A percentile compares a stretch with the other conserved stretches of the same genome.
Conservation (phyloP, 2,797 vertebrate genomes). For the Myotis planiceps region DNA sequence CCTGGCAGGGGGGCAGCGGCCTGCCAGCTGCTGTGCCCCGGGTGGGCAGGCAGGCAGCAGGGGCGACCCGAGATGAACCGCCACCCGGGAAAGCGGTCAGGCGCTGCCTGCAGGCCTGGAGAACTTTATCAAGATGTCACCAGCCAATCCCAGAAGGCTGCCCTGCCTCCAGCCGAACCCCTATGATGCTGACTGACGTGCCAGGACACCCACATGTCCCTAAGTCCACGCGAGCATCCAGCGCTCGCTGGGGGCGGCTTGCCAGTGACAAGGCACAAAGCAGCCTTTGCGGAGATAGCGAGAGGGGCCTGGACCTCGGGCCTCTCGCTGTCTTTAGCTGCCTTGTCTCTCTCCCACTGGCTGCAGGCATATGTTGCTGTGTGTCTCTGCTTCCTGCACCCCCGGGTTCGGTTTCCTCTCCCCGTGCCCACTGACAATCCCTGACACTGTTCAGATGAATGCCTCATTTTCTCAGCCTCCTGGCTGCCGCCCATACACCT, state of each 20-base stretch:
- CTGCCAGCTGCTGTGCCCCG: slow-evolving; percentile 20
- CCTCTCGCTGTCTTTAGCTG: not conserved
- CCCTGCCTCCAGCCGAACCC: not conserved
- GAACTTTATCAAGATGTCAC: slow-evolving; percentile 43
- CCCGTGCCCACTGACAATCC: not conserved
- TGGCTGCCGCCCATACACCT: not conserved
- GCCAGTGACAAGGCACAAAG: not conserved
- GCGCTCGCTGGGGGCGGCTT: not conserved
- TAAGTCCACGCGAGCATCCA: not conserved
- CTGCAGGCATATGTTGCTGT: not conserved
- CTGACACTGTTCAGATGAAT: not conserved
- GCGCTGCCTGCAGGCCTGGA: not conserved
- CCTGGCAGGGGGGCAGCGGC: slow-evolving; percentile 1
- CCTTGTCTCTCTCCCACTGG: not conserved
- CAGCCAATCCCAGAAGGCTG: not conserved
- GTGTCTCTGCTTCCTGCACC: not conserved
- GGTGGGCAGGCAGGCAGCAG: not conserved
- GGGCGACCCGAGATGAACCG: slow-evolving; percentile 43
- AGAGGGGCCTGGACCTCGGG: not conserved
- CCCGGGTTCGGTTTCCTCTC: not conserved
- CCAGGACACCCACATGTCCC: not conserved
- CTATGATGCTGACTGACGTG: not conserved
- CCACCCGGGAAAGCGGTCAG: slow-evolving; percentile 2
- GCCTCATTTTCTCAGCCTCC: not conserved
- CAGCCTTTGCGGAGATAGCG: not conserved